These are phyloP conservation scores for Trisateles emortualis DNA, from an alignment of 2,888 invertebrate species.

Conservation along the genomic window DNA sequence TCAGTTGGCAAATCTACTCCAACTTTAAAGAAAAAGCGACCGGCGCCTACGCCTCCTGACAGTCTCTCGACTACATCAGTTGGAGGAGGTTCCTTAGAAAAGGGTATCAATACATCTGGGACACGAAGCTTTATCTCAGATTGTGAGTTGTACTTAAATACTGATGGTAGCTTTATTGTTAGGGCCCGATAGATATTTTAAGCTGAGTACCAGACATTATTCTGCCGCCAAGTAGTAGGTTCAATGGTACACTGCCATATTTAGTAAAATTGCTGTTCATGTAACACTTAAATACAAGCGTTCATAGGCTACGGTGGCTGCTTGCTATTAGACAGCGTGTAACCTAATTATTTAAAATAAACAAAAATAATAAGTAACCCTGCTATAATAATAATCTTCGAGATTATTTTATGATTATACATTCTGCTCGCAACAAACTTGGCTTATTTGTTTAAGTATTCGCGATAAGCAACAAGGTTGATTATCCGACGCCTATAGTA, in stretches of 20 bases:
- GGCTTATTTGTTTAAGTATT: too few relatives aligned
- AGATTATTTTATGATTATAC: too few relatives aligned
- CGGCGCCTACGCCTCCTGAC: constrained; percentile 89
- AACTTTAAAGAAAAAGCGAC: constrained; percentile 87
- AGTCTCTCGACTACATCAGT: constrained; percentile 72
- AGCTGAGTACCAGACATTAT: too few relatives aligned
- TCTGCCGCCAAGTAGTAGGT: background rate
- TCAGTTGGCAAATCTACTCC: constrained; percentile 77
- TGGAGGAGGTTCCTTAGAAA: constrained; percentile 67
- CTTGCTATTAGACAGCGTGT: too few relatives aligned
- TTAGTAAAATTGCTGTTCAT: background rate
- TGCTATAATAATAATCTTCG: too few relatives aligned
- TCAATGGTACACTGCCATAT: background rate
- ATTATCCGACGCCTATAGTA: too few relatives aligned
- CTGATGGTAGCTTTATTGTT: background rate
- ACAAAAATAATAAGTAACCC: too few relatives aligned
- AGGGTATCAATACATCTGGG: constrained; percentile 64
- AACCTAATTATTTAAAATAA: too few relatives aligned
- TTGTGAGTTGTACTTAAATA: constrained; percentile 31
- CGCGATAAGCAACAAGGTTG: too few relatives aligned
- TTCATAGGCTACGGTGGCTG: too few relatives aligned
- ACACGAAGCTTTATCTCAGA: constrained; percentile 58
- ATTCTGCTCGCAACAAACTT: too few relatives aligned
- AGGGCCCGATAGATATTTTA: background rate
- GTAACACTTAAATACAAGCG: too few relatives aligned